Evolutionary conservation across 2,888 invertebrate species (phyloP), one percentile per base, ranked within the genome.

Genomic region (Lasioglossum figueresi): DNA sequence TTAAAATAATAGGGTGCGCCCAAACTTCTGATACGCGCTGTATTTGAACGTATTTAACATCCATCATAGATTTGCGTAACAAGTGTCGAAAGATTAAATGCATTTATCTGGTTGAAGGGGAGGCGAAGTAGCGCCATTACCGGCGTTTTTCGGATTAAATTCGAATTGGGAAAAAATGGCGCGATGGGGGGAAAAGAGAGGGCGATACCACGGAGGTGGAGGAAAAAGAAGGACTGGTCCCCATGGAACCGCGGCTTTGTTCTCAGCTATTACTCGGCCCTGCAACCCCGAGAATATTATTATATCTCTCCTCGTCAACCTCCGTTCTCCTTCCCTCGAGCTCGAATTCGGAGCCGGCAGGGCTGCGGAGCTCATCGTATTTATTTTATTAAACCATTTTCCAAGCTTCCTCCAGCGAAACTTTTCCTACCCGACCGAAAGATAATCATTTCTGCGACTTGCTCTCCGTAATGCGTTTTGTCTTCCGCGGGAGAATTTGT

Each of bases 341-440:
- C 84, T 78, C 74, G 87, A 84, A 85, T 87, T 84, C 83, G 86
- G 86, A 89, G 88, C 91, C 87, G 88, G 87, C 88, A 80, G 70
- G 71, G 56, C 84, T 74, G 79, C 81, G 79, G 87, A 89, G 90
- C 92, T 93, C 91, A 89, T 92, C 92, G 91, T 94, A 94, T 95
- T 94, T 95, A 94, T 95, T 95, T 95, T 94, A 95, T 94, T 94
- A 95, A 94, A 95, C 93, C 93, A 94, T 94, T 93, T 93, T 91
- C 92, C 89, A 75, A 79, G 84, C 86, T 80, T 87, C 84, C 80
- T 71, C 56, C 73, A 56, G 84, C 68, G 78, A 88, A 90, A 88
- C 82, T 90, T 87, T 76, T 77, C 72, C 79, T 66, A 70, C 52
- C 84, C 79, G 63, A 40, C 73, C 40, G 78, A 82, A 83, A 82